Base-by-base conservation (phyloP, 2,113 vertebrate genomes). In the Thunnus maccoyii region DNA sequence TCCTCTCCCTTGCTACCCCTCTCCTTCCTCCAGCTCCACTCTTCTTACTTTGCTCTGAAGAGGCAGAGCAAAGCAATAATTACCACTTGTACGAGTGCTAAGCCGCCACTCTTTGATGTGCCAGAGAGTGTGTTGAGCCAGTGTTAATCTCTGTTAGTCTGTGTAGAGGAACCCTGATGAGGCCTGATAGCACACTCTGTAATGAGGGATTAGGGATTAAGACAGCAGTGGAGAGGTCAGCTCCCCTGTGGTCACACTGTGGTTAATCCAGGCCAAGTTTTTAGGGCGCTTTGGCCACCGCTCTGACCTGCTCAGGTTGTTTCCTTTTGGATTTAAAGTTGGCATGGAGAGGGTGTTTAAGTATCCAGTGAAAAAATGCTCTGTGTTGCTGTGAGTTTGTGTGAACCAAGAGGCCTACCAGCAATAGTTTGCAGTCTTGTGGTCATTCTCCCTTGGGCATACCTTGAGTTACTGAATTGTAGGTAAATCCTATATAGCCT, bases 141-240 rank as follows among this genome's bases (percentile, higher is more conserved):
- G 85, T 86, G 90, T 92, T 94, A 92, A 94, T 93, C 93, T 92
- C 77, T 84, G 69, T 85, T 89, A 83, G 91, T 80, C 84, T 89
- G 88, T 88, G 79, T 85, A 77, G 89, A 86, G 82, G 86, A 87
- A 54, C 82, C 80, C 65, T 5, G 90, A 91, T 92, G 88, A 92
- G 16, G 75, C 81, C 76, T 36, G 89, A 91, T 92, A 88, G 83
- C 13, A 3, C 74, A 27, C 88, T 79, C 90, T 80, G 86, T 92
- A 92, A 93, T 92, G 91, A 92, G 84, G 91, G 91, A 92, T 94
- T 91, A 90, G 63, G 88, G 85, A 93, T 92, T 92, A 93, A 90
- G 86, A 66, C 62, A 22, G 70, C 51, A 25, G 83, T 63, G 63
- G 68, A 86, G 75, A 69, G 93, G 92, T 92, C 92, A 92, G 47